phyloP scores from a whole-genome alignment of 2,797 vertebrate genomes.

The Sebastes diaconus region DNA sequence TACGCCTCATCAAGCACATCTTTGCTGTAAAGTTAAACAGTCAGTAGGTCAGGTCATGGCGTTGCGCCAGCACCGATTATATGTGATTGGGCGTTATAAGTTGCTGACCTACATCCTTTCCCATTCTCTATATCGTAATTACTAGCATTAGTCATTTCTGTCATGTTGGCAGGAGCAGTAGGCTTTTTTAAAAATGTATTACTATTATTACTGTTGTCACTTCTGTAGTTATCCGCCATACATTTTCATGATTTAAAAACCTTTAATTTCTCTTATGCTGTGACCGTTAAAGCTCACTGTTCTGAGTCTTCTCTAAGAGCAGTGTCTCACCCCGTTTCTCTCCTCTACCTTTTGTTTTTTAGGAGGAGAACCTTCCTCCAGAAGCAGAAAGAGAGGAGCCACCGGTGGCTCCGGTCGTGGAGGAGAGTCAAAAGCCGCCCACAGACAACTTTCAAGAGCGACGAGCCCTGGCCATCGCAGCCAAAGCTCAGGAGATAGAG shows the following conservation, averaged over 20 bases:
- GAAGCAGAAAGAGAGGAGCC: slow-evolving; percentile 74
- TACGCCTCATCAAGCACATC: background rate
- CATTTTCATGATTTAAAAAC: background rate
- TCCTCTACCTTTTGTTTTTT: background rate
- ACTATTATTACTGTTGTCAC: background rate
- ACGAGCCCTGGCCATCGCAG: slow-evolving; percentile 75
- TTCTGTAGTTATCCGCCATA: background rate
- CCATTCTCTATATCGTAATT: background rate
- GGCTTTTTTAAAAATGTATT: background rate
- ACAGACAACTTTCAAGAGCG: slow-evolving; percentile 75
- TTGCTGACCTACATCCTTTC: slow-evolving; percentile 18
- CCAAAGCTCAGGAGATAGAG: slow-evolving; percentile 83
- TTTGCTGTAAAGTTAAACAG: slow-evolving; percentile 1
- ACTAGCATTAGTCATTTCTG: background rate
- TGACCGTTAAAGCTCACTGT: background rate
- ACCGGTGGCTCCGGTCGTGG: slow-evolving; percentile 5
- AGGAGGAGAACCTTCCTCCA: slow-evolving; percentile 72
- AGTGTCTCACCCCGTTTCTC: background rate
- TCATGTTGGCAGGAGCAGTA: background rate
- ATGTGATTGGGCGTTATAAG: background rate
- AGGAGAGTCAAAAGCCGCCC: slow-evolving; percentile 65
- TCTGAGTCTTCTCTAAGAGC: background rate
- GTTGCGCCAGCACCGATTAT: background rate
- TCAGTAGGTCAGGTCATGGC: slow-evolving; percentile 16
- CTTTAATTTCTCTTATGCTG: background rate